phyloP scores from a whole-genome alignment of 1,140 invertebrate species.

The Saccostrea cuccullata region DNA sequence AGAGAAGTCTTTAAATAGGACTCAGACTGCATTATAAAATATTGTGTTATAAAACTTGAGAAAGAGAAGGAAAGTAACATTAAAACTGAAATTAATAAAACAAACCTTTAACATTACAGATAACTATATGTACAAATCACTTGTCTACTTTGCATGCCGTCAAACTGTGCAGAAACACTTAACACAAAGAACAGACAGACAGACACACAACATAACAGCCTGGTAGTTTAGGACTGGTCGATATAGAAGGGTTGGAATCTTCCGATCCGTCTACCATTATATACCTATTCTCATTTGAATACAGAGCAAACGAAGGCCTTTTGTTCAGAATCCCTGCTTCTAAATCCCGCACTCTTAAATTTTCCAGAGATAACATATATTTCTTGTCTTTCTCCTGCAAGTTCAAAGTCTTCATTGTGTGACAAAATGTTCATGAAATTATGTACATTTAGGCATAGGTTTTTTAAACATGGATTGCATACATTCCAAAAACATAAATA shows the following conservation, averaged over 20 bases:
- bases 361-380: conserved; percentile 98
- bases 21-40: too few species aligned
- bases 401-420: conserved; percentile 18
- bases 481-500: too few species aligned
- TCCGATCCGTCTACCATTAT: background rate
- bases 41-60: too few species aligned
- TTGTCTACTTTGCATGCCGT: background rate
- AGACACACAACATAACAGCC: background rate
- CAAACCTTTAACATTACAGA: background rate
- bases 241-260: background rate
- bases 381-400: conserved; percentile 98
- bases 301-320: conserved; percentile 97
- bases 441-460: background rate
- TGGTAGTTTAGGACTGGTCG: background rate
- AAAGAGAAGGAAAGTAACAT: background rate
- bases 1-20: too few species aligned
- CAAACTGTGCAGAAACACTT: background rate
- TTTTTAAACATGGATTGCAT: background rate
- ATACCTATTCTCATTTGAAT: conserved; percentile 93
- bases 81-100: background rate
- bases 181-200: background rate
- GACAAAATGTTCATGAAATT: background rate
- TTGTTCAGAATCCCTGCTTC: conserved; percentile 99
- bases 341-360: conserved; percentile 96
- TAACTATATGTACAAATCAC: background rate